Evolutionary conservation across 2,797 vertebrate genomes (phyloP).

Genomic region (Botia kubotai): DNA sequence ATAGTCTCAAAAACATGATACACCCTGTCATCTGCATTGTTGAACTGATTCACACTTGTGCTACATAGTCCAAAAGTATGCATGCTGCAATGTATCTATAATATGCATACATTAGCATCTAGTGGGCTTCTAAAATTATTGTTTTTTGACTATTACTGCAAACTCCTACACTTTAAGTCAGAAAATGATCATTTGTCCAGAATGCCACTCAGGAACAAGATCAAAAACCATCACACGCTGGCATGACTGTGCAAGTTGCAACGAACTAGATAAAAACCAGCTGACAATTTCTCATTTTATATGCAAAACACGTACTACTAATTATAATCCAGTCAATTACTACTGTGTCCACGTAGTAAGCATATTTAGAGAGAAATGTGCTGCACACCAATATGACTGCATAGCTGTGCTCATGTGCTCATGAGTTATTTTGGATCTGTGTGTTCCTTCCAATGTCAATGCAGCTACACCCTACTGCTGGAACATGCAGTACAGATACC

Average conservation of each 20-base stretch:
- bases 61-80: too few species aligned
- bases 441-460: constrained; percentile 6
- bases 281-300: background rate
- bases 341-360: constrained; percentile 5
- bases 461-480: constrained; percentile 22
- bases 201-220: background rate
- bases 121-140: too few species aligned
- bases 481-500: background rate
- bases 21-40: background rate
- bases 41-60: background rate
- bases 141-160: too few species aligned
- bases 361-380: constrained; percentile 34
- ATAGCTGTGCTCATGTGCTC: constrained; percentile 30
- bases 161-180: too few species aligned
- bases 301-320: constrained; percentile 12
- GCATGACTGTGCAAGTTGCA: background rate
- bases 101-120: too few species aligned
- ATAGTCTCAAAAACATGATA: too few species aligned
- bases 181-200: too few species aligned
- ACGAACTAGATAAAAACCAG: constrained; percentile 1
- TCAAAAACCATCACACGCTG: constrained; percentile 4
- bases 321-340: background rate
- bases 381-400: background rate
- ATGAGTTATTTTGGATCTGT: constrained; percentile 30
- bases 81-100: too few species aligned